These are phyloP conservation scores for Lepus townsendii DNA, from an alignment of 2,797 vertebrate genomes.

Conservation along the genomic window DNA sequence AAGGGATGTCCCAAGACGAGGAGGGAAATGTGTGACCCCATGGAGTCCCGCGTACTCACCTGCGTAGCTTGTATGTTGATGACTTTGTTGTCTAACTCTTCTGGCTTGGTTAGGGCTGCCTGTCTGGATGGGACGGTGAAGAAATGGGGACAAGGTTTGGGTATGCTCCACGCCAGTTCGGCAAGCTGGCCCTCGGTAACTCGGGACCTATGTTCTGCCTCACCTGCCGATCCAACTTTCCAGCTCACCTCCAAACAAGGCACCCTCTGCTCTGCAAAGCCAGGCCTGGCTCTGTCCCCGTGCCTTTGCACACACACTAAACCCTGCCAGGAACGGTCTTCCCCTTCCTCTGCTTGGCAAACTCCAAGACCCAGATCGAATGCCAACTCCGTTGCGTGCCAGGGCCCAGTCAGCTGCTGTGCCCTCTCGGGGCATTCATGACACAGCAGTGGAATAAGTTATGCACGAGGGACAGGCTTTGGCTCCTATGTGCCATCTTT, in stretches of 20 bases:
- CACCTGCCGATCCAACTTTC: not conserved
- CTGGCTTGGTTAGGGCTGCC: conserved; percentile 93
- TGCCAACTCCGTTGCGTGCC: not conserved
- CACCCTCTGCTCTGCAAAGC: not conserved
- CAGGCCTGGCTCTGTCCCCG: not conserved
- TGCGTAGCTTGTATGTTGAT: conserved; percentile 97
- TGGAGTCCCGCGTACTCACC: conserved; percentile 86
- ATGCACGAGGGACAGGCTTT: not conserved
- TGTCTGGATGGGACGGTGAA: conserved; percentile 89
- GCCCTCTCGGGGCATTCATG: not conserved
- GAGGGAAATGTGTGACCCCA: not conserved
- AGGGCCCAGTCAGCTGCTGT: not conserved
- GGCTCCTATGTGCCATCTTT: not conserved
- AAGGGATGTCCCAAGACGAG: not conserved
- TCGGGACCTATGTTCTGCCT: not conserved
- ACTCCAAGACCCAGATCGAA: conserved; percentile 31
- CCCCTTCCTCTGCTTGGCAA: conserved; percentile 56
- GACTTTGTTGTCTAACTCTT: conserved; percentile 95
- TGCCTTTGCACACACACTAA: not conserved
- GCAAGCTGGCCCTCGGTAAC: not conserved
- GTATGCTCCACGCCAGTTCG: not conserved
- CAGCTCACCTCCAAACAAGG: not conserved
- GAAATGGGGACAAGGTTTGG: conserved; percentile 12
- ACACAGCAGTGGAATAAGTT: not conserved
- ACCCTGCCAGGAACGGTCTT: not conserved